Evolutionary conservation across 2,113 vertebrate species (phyloP), one percentile per base, ranked within the genome.

Genomic region (Gavialis gangeticus): DNA sequence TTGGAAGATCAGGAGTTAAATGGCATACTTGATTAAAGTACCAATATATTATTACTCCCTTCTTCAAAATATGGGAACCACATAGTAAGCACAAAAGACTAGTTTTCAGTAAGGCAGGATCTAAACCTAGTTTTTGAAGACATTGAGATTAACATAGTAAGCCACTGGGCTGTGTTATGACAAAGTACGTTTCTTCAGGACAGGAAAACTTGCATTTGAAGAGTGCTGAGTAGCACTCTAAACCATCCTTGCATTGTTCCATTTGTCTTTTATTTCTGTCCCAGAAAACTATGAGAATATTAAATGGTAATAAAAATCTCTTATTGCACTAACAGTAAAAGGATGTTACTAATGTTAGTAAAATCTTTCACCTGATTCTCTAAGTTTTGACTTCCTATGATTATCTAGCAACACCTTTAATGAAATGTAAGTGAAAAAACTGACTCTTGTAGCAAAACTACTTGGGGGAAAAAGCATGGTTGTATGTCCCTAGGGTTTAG

Each of bases 401-500:
- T 59, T 89, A 64, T 55, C 90, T 81, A 28, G 59, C 79, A 59
- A 82, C 37, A 88, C 37, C 25, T 16, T 27, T 19, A 78, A 78
- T 91, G 78, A 28, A 63, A n/a, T 18, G 78, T 4, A 71, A 80
- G 28, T 34, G 64, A 85, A 37, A 59, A 24, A 1, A 1, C 5
- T 1, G 3, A 16, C 13, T 54, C 18, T 28, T 10, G 64, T 4
- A 82, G 73, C 2, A 78, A 78, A 0, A 3, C 6, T 55, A 11
- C 57, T 77, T 54, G 25, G 34, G 34, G 79, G 84, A 75, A 2
- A 3, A 5, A 10, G 3, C 10, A 54, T 67, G 75, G 79, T 59
- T 56, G 78, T 17, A 10, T 1, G 0, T 66, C 76, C 34, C 28
- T 8, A 21, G 19, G 25, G 79, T 92, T 64, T 12, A 82, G 89